Evolutionary conservation across 2,113 vertebrate genomes (phyloP).

Genomic region (Picathartes gymnocephalus): DNA sequence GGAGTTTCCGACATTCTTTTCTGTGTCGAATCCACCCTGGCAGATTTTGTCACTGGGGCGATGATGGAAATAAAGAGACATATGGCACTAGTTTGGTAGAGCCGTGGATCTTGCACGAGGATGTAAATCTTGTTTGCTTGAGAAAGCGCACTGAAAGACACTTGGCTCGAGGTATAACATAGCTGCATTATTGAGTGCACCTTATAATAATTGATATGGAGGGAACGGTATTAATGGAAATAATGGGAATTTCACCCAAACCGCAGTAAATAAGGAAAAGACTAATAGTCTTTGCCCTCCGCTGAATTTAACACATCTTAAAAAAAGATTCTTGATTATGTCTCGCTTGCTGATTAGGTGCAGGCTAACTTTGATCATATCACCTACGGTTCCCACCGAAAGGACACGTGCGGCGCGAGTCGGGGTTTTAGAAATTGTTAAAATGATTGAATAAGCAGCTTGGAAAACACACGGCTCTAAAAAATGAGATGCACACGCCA

Average conservation of each 20-base stretch:
- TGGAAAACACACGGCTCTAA: not conserved
- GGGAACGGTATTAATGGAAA: conserved; percentile 26
- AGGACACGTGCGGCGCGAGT: not conserved
- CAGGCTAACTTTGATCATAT: conserved; percentile 49
- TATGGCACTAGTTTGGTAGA: conserved; percentile 41
- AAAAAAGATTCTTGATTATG: conserved; percentile 48
- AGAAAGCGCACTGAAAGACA: conserved; percentile 26
- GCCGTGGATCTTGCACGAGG: not conserved
- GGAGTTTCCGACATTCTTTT: conserved; percentile 22
- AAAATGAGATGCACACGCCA: not conserved
- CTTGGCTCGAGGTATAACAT: conserved; percentile 14
- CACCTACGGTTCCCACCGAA: conserved; percentile 7
- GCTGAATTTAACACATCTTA: conserved; percentile 59
- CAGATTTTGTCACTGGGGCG: conserved; percentile 15
- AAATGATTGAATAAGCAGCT: conserved; percentile 53
- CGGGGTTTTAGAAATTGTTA: not conserved
- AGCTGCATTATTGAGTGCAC: conserved; percentile 6
- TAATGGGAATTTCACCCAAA: conserved; percentile 51
- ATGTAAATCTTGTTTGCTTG: conserved; percentile 61
- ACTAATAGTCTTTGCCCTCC: conserved; percentile 48
- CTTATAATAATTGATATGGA: conserved; percentile 35
- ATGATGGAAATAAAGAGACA: conserved; percentile 14
- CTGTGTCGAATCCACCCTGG: not conserved
- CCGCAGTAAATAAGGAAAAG: conserved; percentile 48
- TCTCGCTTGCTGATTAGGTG: not conserved